Conservation (phyloP, 2,797 vertebrate genomes). For the Gobionotothen gibberifrons region DNA sequence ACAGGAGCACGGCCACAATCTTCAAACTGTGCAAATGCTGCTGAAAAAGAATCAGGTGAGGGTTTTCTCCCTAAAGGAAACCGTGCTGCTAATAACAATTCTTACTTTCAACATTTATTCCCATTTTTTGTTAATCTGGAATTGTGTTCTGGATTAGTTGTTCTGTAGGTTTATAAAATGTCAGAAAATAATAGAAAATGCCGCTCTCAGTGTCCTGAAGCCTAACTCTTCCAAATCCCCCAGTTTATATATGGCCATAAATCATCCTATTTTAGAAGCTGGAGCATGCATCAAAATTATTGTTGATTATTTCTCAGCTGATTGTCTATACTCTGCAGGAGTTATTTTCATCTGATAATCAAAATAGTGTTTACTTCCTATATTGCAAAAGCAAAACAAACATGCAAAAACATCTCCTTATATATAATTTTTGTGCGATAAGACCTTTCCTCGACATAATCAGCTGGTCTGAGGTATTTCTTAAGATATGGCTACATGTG, state of each 20-base stretch:
- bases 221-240: background rate
- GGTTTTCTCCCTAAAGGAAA: background rate
- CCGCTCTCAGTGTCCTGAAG: background rate
- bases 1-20: slow-evolving; percentile 90
- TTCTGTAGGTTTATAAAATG: background rate
- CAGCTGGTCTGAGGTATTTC: too few relatives aligned
- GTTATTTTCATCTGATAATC: background rate
- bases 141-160: background rate
- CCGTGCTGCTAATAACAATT: background rate
- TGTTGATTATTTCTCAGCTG: background rate
- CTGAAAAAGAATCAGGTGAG: slow-evolving; percentile 94
- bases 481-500: too few relatives aligned
- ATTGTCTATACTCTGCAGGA: background rate
- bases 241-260: background rate
- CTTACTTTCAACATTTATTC: accelerated
- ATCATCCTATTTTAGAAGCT: background rate
- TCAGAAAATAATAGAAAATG: background rate
- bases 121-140: background rate
- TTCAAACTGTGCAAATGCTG: slow-evolving; percentile 92
- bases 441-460: too few relatives aligned
- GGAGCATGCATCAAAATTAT: background rate
- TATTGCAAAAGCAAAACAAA: background rate
- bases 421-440: background rate
- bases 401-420: background rate
- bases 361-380: background rate